Percentiles rank a stretch among this genome's conserved stretches.
Evolutionary conservation across 2,888 invertebrate species (phyloP).

Genomic region (Caenorhabditis doughertyi): DNA sequence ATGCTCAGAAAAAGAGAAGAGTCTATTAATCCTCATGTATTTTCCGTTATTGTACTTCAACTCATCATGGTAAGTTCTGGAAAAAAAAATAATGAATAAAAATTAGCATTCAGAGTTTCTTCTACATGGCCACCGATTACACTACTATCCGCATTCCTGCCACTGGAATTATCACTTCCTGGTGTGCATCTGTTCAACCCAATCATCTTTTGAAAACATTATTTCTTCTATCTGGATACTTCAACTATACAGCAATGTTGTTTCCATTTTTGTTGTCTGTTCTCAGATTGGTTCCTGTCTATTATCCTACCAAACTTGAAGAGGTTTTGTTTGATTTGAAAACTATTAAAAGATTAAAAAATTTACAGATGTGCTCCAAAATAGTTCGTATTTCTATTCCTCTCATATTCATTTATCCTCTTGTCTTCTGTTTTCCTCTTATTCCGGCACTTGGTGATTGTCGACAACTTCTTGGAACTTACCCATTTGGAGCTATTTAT

Average conservation of each 20-base stretch:
- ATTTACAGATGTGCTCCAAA: background rate
- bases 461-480: constrained; percentile 12
- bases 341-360: background rate
- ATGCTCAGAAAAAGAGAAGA: background rate
- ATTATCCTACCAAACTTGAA: background rate
- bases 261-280: constrained; percentile 18
- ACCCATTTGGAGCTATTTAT: constrained; percentile 2
- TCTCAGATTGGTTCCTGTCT: constrained; percentile 9
- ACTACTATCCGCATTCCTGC: constrained; percentile 17
- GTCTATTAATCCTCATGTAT: background rate
- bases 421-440: constrained; percentile 6
- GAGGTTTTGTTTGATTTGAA: background rate
- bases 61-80: background rate
- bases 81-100: too few relatives aligned
- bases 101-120: constrained; percentile 7
- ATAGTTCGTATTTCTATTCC: constrained; percentile 2
- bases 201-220: constrained; percentile 3
- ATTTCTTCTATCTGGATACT: constrained; percentile 9
- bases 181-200: constrained; percentile 26
- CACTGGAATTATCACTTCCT: constrained; percentile 22
- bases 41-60: background rate
- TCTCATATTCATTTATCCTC: background rate
- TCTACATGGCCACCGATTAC: constrained; percentile 23
- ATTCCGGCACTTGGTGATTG: constrained; percentile 16
- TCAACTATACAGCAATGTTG: constrained; percentile 18